Percentiles rank a stretch among this genome's conserved stretches.
Evolutionary conservation across 1,140 invertebrate genomes (phyloP).

Genomic region (Trichomalopsis sarcophagae): DNA sequence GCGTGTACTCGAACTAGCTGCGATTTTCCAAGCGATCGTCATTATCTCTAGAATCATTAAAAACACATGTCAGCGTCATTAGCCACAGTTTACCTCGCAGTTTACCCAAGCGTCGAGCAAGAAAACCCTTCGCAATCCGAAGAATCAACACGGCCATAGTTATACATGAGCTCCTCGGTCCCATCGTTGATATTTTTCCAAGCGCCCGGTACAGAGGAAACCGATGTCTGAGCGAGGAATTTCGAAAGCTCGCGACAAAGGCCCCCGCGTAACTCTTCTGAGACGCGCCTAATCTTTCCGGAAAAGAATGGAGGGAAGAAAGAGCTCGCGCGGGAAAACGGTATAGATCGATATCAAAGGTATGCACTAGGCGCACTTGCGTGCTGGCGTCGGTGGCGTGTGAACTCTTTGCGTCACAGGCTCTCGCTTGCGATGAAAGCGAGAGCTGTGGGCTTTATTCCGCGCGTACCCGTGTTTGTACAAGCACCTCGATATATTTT

Average conservation of each 20-base stretch:
- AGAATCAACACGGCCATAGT: not conserved
- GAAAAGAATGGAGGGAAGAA: not conserved
- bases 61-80: slow-evolving; percentile 25
- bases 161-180: not conserved
- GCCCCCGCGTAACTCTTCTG: slow-evolving; percentile 32
- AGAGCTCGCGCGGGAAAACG: not conserved
- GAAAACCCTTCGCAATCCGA: not conserved
- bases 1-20: not conserved
- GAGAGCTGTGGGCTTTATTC: not conserved
- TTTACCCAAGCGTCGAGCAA: not conserved
- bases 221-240: not conserved
- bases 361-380: too few relatives aligned
- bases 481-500: not conserved
- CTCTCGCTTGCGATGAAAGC: not conserved
- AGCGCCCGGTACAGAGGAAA: not conserved
- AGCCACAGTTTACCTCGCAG: slow-evolving; percentile 4
- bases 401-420: slow-evolving; percentile 20
- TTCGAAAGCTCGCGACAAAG: not conserved
- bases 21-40: not conserved
- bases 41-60: slow-evolving; percentile 31
- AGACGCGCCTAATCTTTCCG: not conserved
- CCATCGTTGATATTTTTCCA: slow-evolving; percentile 21
- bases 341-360: slow-evolving; percentile 46
- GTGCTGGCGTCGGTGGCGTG: not conserved
- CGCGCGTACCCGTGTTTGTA: not conserved